Base-by-base conservation (phyloP, 2,113 vertebrate species). In the Pyxicephalus adspersus region DNA sequence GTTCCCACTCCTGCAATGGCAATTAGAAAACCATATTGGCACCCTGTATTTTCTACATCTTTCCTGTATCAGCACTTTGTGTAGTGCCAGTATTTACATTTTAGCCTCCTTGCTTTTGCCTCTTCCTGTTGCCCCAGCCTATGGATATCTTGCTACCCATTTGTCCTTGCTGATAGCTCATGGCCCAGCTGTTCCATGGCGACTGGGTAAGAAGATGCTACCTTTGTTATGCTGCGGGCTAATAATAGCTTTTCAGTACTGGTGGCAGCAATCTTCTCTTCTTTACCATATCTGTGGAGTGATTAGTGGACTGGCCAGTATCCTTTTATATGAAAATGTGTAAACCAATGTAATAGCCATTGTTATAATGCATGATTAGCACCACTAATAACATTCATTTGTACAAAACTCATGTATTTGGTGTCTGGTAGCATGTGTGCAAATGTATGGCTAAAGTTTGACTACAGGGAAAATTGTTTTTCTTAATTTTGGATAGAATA, bases 281-380 rank as follows among this genome's bases (percentile, higher is more conserved):
- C 89, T 96, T 38, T 90, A 95, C 57, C 93, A 95, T 76, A 86
- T 94, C 64, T 95, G 95, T 19, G 93, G 94, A 55, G 91, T 96
- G 82, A 91, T 93, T 52, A 85, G 92, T 0, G 95, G 95, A 31
- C 87, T 95, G 83, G 94, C 91, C 84, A 95, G 96, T 97, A 97
- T 97, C 95, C 93, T 95, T 93, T 85, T 0, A 57, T 20, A 28
- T 34, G 11, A 51, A 3, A 38, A 6, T 45, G 15, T 45, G 38
- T 13, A 45, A 1, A 15, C 9, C 11, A 15, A 13, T 45, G 38
- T 45, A 3, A 45, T 45, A 9, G 15, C 15, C 11, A 45, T 45
- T n/a, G 1, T 6, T 45, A 6, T 45, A 45, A 2, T 45, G 38
- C 9, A 45, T 2, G 38, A 45, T 45, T 13, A 45, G 38, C 11